These are phyloP conservation scores for Clytia hemisphaerica DNA, from an alignment of 30 jellyfish, hydroid and myxozoan species.

Conservation along the genomic window DNA sequence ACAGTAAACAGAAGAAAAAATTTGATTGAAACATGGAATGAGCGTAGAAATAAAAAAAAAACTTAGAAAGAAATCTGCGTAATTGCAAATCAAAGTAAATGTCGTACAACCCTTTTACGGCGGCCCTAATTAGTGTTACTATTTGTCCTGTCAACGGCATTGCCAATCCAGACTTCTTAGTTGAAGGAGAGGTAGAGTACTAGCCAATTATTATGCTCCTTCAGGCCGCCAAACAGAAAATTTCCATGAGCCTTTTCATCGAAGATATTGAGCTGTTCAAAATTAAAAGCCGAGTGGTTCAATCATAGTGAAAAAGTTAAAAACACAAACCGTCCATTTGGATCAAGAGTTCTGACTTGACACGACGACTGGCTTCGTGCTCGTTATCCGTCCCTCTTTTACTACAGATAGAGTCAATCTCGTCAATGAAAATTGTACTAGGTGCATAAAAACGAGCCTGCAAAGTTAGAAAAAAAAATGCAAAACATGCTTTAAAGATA, in stretches of 20 bases:
- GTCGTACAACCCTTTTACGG: no score
- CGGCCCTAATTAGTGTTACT: no score
- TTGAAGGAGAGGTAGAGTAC: no score
- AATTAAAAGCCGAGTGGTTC: background rate
- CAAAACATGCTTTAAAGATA: background rate
- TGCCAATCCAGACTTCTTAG: no score
- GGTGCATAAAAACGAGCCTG: conserved; percentile 99
- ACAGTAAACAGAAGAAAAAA: background rate
- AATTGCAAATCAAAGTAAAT: background rate
- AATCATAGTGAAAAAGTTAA: background rate
- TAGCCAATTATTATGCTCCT: no score
- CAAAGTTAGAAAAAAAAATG: background rate
- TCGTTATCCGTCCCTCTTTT: conserved; percentile 88
- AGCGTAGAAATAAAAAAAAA: no score
- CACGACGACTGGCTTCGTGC: conserved; percentile 97
- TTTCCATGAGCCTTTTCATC: no score
- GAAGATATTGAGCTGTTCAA: no score
- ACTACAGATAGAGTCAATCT: conserved; percentile 87
- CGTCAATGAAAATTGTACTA: conserved; percentile 91
- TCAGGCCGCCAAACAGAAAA: no score
- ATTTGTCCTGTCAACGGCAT: no score
- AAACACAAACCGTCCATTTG: conserved; percentile 82
- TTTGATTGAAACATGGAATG: background rate
- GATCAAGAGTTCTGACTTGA: conserved; percentile 88
- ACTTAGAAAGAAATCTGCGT: background rate